phyloP scores from a whole-genome alignment of 2,113 vertebrate genomes.

The Heteronetta atricapilla region DNA sequence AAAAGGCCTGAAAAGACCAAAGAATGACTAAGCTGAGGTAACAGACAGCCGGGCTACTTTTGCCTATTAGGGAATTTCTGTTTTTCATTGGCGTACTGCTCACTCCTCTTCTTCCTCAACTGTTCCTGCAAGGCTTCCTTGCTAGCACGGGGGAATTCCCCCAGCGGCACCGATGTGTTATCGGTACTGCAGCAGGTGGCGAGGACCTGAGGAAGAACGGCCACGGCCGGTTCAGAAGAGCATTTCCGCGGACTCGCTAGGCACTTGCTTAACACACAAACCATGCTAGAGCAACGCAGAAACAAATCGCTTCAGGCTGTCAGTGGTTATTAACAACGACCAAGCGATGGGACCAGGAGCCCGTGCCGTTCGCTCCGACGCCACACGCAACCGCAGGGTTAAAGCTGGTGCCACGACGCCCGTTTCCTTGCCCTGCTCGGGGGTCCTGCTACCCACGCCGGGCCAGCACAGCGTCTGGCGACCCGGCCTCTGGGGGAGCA shows the following conservation, averaged over 20 bases:
- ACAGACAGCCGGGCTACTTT: not conserved
- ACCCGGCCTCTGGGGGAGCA: no score
- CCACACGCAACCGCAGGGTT: not conserved
- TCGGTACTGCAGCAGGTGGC: conserved; percentile 6
- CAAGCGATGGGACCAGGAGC: not conserved
- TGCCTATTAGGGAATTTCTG: not conserved
- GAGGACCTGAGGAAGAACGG: not conserved
- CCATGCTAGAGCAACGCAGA: not conserved
- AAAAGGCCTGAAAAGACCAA: not conserved
- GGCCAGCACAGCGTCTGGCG: no score
- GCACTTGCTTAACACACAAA: not conserved
- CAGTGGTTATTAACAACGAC: not conserved
- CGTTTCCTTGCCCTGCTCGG: no score
- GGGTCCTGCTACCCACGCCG: no score
- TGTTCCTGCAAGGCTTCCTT: not conserved
- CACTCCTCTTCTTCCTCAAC: not conserved
- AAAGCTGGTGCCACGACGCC: no score
- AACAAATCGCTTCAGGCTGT: not conserved
- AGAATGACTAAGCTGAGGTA: not conserved
- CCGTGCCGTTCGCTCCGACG: no score
- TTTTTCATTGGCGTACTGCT: not conserved
- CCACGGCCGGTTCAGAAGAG: not conserved
- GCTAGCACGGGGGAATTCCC: not conserved
- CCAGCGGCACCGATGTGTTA: not conserved
- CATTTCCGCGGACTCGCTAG: not conserved